Evolutionary conservation across 2,113 vertebrate species (phyloP).

Genomic region (Brienomyrus longianalis): DNA sequence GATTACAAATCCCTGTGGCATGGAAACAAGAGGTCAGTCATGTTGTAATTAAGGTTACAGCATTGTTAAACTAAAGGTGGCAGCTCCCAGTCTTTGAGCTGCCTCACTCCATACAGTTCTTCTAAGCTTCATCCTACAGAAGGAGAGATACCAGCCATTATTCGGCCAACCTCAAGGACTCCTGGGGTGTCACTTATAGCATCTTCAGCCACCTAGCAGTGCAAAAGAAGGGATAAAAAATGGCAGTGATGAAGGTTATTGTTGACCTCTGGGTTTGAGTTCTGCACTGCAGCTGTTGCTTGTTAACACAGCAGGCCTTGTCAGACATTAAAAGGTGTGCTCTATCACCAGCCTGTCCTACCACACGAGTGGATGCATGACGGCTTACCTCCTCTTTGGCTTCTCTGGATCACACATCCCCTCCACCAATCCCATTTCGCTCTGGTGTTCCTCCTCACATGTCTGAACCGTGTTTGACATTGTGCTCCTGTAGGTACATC

Average conservation of each 20-base stretch:
- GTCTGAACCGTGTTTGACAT: constrained; percentile 11
- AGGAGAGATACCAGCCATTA: constrained; percentile 45
- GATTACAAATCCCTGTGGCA: constrained; percentile 52
- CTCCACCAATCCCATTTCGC: constrained; percentile 13
- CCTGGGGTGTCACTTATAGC: constrained; percentile 54
- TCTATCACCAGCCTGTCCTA: constrained; percentile 30
- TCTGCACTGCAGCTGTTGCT: constrained; percentile 55
- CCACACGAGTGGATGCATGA: constrained; percentile 29
- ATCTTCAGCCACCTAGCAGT: constrained; percentile 52
- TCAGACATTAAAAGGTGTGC: constrained; percentile 51
- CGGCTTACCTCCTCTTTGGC: constrained; percentile 22
- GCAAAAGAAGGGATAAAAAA: constrained; percentile 35
- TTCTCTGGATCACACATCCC: constrained; percentile 17
- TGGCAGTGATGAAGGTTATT: constrained; percentile 48
- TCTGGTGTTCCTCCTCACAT: constrained; percentile 8
- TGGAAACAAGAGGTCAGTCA: constrained; percentile 58
- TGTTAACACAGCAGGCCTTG: constrained; percentile 44
- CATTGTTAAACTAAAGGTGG: constrained; percentile 57
- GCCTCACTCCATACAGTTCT: constrained; percentile 30
- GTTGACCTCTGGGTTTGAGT: constrained; percentile 54
- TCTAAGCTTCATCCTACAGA: constrained; percentile 57
- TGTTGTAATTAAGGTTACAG: constrained; percentile 59
- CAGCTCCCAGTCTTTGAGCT: constrained; percentile 39
- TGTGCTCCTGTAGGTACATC: neutral
- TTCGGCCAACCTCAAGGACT: constrained; percentile 30